A percentile compares a stretch with the other conserved stretches of the same genome.
phyloP scores from a whole-genome alignment of 2,888 invertebrate species.

The Drosophila niveifrons region DNA sequence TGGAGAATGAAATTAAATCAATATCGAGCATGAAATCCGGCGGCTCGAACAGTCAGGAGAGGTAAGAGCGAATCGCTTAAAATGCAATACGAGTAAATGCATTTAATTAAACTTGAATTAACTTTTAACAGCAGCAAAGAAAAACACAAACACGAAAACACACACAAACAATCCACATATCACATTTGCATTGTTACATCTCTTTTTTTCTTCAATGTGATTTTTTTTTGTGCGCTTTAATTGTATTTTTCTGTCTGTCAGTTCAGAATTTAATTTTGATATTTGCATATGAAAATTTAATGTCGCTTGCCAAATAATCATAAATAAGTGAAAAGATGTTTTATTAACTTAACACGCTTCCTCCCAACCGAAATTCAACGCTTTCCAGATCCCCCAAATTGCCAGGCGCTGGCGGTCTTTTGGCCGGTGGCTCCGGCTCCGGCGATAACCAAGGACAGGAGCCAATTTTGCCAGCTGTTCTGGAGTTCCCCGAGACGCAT shows the following conservation, averaged over 20 bases:
- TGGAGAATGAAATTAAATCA: slow-evolving; percentile 96
- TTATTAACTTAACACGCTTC: slow-evolving; percentile 24
- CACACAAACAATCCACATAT: slow-evolving; percentile 2
- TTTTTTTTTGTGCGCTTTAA: slow-evolving; percentile 52
- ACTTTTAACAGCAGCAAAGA: slow-evolving; percentile 28
- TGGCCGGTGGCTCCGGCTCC: slow-evolving; percentile 65
- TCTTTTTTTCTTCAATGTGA: slow-evolving; percentile 11
- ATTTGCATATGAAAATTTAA: slow-evolving; percentile 21
- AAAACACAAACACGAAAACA: slow-evolving; percentile 18
- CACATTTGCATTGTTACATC: slow-evolving; percentile 23
- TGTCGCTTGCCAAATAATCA: slow-evolving; percentile 27
- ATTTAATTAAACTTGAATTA: slow-evolving; percentile 6
- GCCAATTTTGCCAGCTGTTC: slow-evolving; percentile 96
- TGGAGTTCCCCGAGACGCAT: slow-evolving; percentile 97
- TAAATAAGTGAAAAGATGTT: slow-evolving; percentile 6
- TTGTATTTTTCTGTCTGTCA: slow-evolving; percentile 16
- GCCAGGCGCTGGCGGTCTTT: slow-evolving; percentile 66
- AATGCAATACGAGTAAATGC: too few species aligned
- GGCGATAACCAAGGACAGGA: slow-evolving; percentile 89
- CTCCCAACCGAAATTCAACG: slow-evolving; percentile 3
- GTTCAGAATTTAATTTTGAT: slow-evolving; percentile 17
- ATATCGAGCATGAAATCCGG: slow-evolving; percentile 93
- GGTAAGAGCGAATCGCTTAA: slow-evolving; percentile 86
- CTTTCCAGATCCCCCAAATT: slow-evolving; percentile 82
- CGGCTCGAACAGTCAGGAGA: slow-evolving; percentile 91